These are phyloP conservation scores for Globodera rostochiensis DNA, from an alignment of 1,140 invertebrate species.

Conservation along the genomic window DNA sequence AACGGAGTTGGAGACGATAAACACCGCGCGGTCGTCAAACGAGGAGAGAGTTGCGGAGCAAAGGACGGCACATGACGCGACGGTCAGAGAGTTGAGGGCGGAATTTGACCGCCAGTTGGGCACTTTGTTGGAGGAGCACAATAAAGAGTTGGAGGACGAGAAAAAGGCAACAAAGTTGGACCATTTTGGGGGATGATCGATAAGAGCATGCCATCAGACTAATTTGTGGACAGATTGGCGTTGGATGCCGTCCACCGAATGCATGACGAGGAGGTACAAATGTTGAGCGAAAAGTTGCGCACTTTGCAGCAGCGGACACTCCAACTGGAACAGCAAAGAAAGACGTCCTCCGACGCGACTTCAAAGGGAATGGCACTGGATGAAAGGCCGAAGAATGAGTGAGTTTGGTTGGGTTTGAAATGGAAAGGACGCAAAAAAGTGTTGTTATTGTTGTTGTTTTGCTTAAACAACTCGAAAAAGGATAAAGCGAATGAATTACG, in stretches of 20 bases:
- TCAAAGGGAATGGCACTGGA: slow-evolving; percentile 12
- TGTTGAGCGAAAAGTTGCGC: slow-evolving; percentile 70
- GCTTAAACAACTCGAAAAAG: no score
- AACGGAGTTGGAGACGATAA: slow-evolving; percentile 51
- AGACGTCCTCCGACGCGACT: slow-evolving; percentile 61
- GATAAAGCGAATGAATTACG: no score
- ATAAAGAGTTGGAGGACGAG: slow-evolving; percentile 59
- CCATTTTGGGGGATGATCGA: background rate
- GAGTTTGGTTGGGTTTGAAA: background rate
- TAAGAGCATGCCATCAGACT: background rate
- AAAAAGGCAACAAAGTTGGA: slow-evolving; percentile 57
- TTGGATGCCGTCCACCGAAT: slow-evolving; percentile 89
- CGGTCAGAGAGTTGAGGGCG: slow-evolving; percentile 42
- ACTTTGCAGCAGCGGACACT: slow-evolving; percentile 31
- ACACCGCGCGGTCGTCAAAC: slow-evolving; percentile 19
- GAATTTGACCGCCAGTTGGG: slow-evolving; percentile 52
- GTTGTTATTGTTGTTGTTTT: no score
- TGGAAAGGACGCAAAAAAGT: background rate
- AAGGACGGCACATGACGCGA: slow-evolving; percentile 49
- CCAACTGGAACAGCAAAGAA: slow-evolving; percentile 63
- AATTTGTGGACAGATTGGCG: slow-evolving; percentile 67
- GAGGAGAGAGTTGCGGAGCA: slow-evolving; percentile 45
- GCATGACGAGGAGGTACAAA: slow-evolving; percentile 85
- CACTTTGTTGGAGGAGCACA: slow-evolving; percentile 50
- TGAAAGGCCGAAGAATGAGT: slow-evolving; percentile 16